These are phyloP conservation scores for Coryphaenoides rupestris DNA, from an alignment of 2,113 vertebrate species.

Conservation along the genomic window DNA sequence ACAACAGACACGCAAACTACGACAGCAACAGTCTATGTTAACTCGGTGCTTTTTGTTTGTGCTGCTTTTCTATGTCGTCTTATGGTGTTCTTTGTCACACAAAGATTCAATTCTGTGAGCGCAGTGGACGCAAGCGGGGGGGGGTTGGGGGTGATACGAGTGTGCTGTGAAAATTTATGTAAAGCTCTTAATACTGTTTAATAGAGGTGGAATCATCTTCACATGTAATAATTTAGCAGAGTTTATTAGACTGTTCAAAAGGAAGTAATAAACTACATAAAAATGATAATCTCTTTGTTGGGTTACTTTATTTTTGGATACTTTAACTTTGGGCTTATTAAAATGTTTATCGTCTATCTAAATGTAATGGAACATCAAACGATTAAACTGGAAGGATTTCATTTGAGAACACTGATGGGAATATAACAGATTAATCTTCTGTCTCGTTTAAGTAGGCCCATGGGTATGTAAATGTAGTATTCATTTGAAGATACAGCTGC, in stretches of 20 bases:
- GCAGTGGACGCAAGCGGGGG: constrained; percentile 24
- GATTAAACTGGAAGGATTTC: no score
- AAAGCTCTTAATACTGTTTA: constrained; percentile 70
- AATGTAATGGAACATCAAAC: no score
- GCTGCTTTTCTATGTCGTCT: constrained; percentile 57
- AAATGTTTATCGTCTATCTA: no score
- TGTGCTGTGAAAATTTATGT: constrained; percentile 73
- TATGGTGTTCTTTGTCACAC: constrained; percentile 50
- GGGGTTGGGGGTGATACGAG: constrained; percentile 51
- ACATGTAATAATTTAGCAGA: constrained; percentile 72
- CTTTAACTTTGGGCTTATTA: no score
- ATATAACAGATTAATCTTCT: no score
- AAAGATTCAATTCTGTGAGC: constrained; percentile 21
- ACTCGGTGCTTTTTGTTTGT: constrained; percentile 54
- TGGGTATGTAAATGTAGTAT: no score
- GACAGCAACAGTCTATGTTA: constrained; percentile 31
- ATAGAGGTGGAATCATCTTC: constrained; percentile 60
- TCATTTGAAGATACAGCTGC: no score
- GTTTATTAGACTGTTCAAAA: constrained; percentile 75
- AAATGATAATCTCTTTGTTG: constrained; percentile 24
- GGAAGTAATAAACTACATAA: constrained; percentile 71
- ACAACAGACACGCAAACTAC: constrained; percentile 4
- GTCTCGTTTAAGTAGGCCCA: no score
- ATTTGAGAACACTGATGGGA: no score
- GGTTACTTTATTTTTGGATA: background rate